Evolutionary conservation across 2,888 invertebrate genomes (phyloP).

Genomic region (Abrostola tripartita): DNA sequence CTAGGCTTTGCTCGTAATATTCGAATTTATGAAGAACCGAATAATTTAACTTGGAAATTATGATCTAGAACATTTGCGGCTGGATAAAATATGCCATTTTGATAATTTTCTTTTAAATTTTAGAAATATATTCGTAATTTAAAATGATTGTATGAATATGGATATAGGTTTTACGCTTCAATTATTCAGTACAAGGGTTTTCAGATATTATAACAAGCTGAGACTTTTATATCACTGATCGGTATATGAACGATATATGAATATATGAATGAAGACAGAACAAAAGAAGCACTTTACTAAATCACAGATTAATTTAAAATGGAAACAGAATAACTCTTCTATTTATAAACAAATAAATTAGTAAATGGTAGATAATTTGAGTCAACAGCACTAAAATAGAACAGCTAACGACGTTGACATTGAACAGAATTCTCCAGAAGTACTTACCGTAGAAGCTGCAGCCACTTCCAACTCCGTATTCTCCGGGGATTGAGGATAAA

Average conservation of each 20-base stretch:
- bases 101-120: conserved; percentile 1
- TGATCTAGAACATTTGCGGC: background rate
- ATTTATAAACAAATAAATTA: background rate
- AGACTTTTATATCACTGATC: too few relatives aligned
- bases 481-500: conserved; percentile 39
- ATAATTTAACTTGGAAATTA: conserved; percentile 3
- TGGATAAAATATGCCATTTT: background rate
- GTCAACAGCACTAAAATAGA: conserved; percentile 17
- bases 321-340: background rate
- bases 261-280: too few relatives aligned
- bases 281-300: too few relatives aligned
- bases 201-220: too few relatives aligned
- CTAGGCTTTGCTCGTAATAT: conserved; percentile 11
- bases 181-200: background rate
- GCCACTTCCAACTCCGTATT: conserved; percentile 28
- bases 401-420: conserved; percentile 20
- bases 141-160: background rate
- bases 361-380: conserved; percentile 8
- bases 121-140: background rate
- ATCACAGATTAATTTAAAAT: too few relatives aligned
- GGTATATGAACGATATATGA: too few relatives aligned
- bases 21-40: background rate
- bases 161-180: background rate
- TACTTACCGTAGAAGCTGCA: conserved; percentile 10
- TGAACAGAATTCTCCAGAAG: conserved; percentile 19